Conservation (phyloP, 1,140 invertebrate genomes). For the Hetaerina americana region DNA sequence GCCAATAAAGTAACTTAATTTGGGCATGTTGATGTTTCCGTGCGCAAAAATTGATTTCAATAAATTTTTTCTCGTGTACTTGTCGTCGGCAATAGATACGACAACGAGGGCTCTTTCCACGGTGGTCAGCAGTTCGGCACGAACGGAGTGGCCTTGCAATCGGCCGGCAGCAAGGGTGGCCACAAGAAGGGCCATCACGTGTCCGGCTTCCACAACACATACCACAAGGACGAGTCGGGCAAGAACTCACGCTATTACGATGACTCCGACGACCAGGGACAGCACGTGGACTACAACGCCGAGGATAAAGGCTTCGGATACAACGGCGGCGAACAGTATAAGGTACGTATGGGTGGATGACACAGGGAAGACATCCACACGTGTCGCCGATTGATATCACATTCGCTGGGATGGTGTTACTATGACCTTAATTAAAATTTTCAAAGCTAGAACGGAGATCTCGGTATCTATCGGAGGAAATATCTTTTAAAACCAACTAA, state of each 20-base stretch:
- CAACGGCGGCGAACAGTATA: slow-evolving; percentile 16
- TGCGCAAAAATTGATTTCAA: no score
- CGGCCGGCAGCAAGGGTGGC: slow-evolving; percentile 14
- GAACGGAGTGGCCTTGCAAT: slow-evolving; percentile 16
- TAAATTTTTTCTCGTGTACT: no score
- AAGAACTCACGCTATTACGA: slow-evolving; percentile 50
- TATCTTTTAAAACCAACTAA: no score
- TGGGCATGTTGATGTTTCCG: no score
- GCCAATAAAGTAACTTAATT: no score
- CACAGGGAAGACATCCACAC: no score
- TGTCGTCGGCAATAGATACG: slow-evolving; percentile 15
- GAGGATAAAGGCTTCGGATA: slow-evolving; percentile 18
- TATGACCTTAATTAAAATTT: no score
- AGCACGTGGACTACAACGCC: slow-evolving; percentile 25
- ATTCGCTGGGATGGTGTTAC: no score
- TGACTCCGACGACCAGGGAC: slow-evolving; percentile 42
- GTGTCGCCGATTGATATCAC: no score
- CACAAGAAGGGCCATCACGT: slow-evolving; percentile 48
- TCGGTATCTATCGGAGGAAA: no score
- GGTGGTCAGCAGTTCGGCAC: slow-evolving; percentile 16
- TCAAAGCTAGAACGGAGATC: no score
- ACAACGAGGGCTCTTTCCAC: slow-evolving; percentile 16
- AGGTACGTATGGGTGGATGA: no score
- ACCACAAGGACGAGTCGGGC: slow-evolving; percentile 49
- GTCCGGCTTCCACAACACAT: slow-evolving; percentile 46